These are phyloP conservation scores for Alviniconcha marisindica DNA, from an alignment of 1,140 invertebrate genomes.

Conservation along the genomic window DNA sequence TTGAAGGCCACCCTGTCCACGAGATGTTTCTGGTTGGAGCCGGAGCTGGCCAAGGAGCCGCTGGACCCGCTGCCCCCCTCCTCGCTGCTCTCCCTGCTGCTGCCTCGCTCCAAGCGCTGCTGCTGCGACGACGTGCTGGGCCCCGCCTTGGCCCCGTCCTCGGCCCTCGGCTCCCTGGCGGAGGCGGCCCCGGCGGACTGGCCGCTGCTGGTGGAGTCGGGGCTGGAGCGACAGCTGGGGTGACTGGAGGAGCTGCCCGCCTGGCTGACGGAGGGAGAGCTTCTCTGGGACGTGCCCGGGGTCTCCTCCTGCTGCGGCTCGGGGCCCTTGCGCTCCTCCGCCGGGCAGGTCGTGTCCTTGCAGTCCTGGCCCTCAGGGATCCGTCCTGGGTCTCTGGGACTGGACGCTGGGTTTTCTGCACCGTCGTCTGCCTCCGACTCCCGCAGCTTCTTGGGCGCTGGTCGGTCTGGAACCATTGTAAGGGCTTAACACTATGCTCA, in stretches of 20 bases:
- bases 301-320: not conserved
- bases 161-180: not conserved
- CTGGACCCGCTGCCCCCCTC: not conserved
- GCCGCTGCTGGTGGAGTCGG: not conserved
- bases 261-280: not conserved
- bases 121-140: slow-evolving; percentile 2
- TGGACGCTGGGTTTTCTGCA: not conserved
- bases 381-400: not conserved
- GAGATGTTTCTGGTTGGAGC: slow-evolving; percentile 31
- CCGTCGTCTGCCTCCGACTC: not conserved
- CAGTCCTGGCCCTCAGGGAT: not conserved
- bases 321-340: too few relatives aligned
- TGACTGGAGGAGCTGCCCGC: not conserved
- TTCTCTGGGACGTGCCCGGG: not conserved
- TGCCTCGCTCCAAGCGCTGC: not conserved
- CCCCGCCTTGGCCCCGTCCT: not conserved
- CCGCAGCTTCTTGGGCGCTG: not conserved
- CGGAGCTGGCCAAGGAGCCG: not conserved
- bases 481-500: too few relatives aligned
- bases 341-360: too few relatives aligned
- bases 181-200: not conserved
- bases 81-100: not conserved
- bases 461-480: too few relatives aligned
- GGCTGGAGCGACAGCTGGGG: not conserved
- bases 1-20: slow-evolving; percentile 65